Evolutionary conservation across 2,113 vertebrate species (phyloP).

Genomic region (Microcebus lehilahytsara): DNA sequence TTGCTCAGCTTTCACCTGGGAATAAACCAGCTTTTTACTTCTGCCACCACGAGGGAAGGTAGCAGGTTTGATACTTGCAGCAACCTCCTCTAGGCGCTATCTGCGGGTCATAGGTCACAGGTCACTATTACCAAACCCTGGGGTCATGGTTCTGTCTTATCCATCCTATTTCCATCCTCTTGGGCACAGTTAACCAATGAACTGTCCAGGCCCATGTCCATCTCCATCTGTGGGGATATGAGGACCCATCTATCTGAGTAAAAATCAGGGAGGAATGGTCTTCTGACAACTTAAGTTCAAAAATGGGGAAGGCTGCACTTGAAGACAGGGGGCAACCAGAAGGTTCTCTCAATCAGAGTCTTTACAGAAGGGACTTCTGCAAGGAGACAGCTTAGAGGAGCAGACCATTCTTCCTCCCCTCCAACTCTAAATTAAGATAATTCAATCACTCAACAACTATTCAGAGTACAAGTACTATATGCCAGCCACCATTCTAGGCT

Average conservation of each 20-base stretch:
- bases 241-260: not conserved
- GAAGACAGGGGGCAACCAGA: not conserved
- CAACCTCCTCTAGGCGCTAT: not conserved
- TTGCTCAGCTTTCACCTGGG: not conserved
- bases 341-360: rapidly evolving
- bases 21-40: not conserved
- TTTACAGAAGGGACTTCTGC: not conserved
- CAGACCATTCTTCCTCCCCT: not conserved
- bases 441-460: not conserved
- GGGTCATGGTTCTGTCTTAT: not conserved
- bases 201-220: not conserved
- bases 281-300: not conserved
- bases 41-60: not conserved
- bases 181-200: not conserved
- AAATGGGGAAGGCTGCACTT: not conserved
- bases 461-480: not conserved
- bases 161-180: not conserved
- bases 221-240: not conserved
- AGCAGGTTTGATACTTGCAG: not conserved
- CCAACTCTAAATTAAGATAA: not conserved
- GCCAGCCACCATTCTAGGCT: not conserved
- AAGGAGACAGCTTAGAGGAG: not conserved
- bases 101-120: not conserved
- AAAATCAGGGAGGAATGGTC: not conserved
- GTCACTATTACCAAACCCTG: not conserved